Base-by-base conservation (phyloP, 2,888 invertebrate genomes). In the Lymantria monacha region DNA sequence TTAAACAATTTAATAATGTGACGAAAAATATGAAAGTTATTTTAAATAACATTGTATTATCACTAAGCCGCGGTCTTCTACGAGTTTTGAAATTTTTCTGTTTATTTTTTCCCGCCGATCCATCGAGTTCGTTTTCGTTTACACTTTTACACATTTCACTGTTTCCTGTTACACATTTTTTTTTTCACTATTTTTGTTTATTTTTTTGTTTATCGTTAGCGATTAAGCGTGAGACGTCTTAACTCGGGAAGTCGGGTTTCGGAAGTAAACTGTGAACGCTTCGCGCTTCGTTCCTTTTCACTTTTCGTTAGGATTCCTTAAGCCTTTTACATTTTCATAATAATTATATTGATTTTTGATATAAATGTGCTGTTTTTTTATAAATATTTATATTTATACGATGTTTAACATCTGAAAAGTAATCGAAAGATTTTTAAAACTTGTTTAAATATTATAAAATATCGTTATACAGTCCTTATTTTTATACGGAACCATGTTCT, bases 231-330 rank as follows among this genome's bases (percentile, higher is more conserved):
- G 58, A 74, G 64, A 83, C 87, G 87, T 85, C 85, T 73, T 64
- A 44, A 52, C 84, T 81, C 84, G 79, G 70, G 76, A 77, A 75
- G 75, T 67, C 58, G 58, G 67, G 66, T 74, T 79, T 85, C 85
- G 87, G 88, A 89, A 88, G 88, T 88, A 85, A 81, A 65, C 68
- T 72, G 66, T 61, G 67, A 49, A 56, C 62, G 71, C 66, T 56
- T 61, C 61, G 64, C 62, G 59, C 66, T 60, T 62, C 74, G 77
- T 76, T 74, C 70, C 83, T 84, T 87, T 87, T 89, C 87, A 88
- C 89, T 89, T 88, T 89, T 69, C 53, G 66, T 66, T 50, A 42
- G 66, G 56, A 70, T 51, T 69, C 70, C 63, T 37, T 55, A 42
- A 45, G 55, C 30, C 30, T 53, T 52, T 67, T 66, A 66, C 70